Conservation (phyloP, 2,797 vertebrate genomes). For the Sebastiscus tertius region DNA sequence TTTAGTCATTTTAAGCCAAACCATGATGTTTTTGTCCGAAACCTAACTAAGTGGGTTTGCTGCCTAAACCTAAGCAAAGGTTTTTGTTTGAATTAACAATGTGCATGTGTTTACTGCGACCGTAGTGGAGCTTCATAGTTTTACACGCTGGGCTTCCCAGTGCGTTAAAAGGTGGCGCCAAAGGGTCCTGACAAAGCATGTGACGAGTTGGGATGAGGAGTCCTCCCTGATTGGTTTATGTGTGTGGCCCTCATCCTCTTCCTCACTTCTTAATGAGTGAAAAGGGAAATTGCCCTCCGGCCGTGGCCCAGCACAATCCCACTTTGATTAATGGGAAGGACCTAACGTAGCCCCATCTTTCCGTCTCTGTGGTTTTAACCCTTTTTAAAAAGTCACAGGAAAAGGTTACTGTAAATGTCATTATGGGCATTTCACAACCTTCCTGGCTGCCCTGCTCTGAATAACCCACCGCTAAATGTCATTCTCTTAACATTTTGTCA, state of each 20-base stretch:
- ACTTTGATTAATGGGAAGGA: conserved; percentile 75
- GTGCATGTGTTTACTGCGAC: not conserved
- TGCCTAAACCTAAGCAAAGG: not conserved
- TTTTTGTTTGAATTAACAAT: not conserved
- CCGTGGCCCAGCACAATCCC: conserved; percentile 49
- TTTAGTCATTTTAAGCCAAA: not conserved
- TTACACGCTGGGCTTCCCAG: not conserved
- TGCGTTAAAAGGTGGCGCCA: not conserved
- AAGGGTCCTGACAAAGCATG: not conserved
- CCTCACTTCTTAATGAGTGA: conserved; percentile 48
- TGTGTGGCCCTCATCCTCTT: not conserved
- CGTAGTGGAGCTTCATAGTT: not conserved
- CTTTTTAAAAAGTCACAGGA: conserved; percentile 74
- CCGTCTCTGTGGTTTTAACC: conserved; percentile 76
- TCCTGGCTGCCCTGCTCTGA: conserved; percentile 35
- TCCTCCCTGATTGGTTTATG: conserved; percentile 21
- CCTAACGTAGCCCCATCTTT: conserved; percentile 54
- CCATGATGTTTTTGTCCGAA: not conserved
- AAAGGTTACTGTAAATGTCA: conserved; percentile 80
- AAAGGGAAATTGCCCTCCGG: conserved; percentile 46
- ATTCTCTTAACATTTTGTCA: conserved; percentile 66
- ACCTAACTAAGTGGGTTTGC: not conserved
- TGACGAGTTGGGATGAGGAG: not conserved
- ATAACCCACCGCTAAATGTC: conserved; percentile 70
- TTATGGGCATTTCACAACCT: conserved; percentile 63